Evolutionary conservation across 1,140 invertebrate species (phyloP).

Genomic region (Eueides isabella): DNA sequence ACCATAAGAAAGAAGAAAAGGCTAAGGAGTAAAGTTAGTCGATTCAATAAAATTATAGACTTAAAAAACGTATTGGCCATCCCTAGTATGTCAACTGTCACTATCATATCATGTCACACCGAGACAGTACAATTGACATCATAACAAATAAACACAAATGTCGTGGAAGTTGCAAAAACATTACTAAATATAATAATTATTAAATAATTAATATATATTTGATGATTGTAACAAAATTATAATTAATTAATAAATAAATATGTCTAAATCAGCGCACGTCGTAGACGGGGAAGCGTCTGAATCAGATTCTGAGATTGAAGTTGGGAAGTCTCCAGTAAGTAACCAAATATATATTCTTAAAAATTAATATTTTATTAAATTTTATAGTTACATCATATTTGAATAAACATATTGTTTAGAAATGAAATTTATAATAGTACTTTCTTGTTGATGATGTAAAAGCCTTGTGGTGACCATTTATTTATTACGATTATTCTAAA

Average conservation of each 20-base stretch:
- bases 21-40: no score
- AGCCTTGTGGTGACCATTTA: no score
- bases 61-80: no score
- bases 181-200: conserved; percentile 21
- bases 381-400: no score
- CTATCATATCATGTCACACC: not conserved
- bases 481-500: no score
- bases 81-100: not conserved
- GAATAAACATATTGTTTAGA: no score
- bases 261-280: conserved; percentile 51
- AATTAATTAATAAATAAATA: conserved; percentile 15
- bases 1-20: no score
- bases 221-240: not conserved
- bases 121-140: conserved; percentile 6
- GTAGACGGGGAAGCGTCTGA: conserved; percentile 75
- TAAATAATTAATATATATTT: not conserved
- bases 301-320: conserved; percentile 71
- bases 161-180: not conserved
- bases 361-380: no score
- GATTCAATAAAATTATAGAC: no score
- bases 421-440: no score
- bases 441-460: no score
- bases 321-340: conserved; percentile 67
- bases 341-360: not conserved
- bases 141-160: not conserved